Conservation (phyloP, 2,113 vertebrate genomes). For the Tringa solitaria region DNA sequence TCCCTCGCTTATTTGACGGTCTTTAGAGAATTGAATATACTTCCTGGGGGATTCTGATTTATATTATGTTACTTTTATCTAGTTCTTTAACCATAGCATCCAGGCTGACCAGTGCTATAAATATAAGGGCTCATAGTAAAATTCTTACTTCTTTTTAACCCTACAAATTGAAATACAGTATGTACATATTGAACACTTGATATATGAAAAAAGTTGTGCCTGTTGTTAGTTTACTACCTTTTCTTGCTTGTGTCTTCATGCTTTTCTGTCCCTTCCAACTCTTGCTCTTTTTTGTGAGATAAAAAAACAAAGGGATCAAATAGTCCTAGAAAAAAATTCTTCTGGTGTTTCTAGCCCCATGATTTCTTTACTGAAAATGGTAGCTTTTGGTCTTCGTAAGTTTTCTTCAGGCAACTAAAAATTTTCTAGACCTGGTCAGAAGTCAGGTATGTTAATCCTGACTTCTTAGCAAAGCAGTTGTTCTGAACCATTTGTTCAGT, state of each 20-base stretch:
- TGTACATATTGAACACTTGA: background rate
- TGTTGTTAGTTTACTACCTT: background rate
- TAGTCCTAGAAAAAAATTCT: background rate
- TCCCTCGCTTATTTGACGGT: constrained; percentile 27
- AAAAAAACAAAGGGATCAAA: background rate
- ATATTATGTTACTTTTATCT: constrained; percentile 23
- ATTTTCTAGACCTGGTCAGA: background rate
- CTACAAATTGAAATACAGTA: background rate
- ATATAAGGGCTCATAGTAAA: background rate
- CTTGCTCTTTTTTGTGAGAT: background rate
- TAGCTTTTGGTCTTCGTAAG: background rate
- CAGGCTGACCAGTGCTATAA: background rate
- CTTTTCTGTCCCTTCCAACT: background rate
- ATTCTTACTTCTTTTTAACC: background rate
- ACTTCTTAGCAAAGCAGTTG: background rate
- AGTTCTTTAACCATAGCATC: background rate
- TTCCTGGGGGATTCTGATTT: constrained; percentile 2
- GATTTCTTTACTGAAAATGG: background rate
- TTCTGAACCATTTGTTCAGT: background rate
- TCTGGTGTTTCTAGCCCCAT: background rate
- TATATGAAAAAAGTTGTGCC: background rate
- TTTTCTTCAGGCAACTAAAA: background rate
- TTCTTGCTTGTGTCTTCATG: background rate
- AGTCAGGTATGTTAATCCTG: background rate
- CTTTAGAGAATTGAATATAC: background rate